Base-by-base conservation (phyloP, 2,888 invertebrate species). In the Malacosoma neustria region DNA sequence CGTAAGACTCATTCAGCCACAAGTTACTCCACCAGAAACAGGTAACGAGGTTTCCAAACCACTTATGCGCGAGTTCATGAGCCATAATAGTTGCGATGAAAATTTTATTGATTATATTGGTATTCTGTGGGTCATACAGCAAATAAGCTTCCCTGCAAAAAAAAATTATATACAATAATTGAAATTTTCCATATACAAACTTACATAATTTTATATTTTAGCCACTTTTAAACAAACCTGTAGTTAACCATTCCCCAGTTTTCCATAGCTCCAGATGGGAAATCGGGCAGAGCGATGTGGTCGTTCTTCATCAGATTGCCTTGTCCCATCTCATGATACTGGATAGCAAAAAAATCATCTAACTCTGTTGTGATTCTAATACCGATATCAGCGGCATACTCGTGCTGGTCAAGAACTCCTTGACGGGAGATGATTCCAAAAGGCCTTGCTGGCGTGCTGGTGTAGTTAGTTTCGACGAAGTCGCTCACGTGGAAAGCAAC, bases 201-300 rank as follows among this genome's bases (percentile, higher is more conserved):
- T n/a, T n/a, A n/a, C n/a, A n/a, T n/a, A n/a, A n/a, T n/a, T n/a
- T n/a, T n/a, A n/a, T n/a, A n/a, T n/a, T n/a, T n/a, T n/a, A n/a
- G n/a, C n/a, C n/a, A n/a, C n/a, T n/a, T n/a, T n/a, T n/a, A n/a
- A n/a, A n/a, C 11, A 39, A 65, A 90, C 90, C 89, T 89, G 81
- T 93, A 95, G 13, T 93, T 93, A 3, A 93, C 89, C 61, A 94
- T 87, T 41, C 94, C 95, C 93, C 94, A 94, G 68, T 95, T 94
- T 68, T 94, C 94, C 94, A 94, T 94, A 47, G 94, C 94, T 48
- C 92, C 92, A 47, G 92, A 90, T 6, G 90, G 87, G 67, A 94
- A 93, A 61, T 94, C 93, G 6, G 94, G 92, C 36, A 95, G 84
- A 11, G 93, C 93, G 22, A 93, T 91, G 46, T 93, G 90, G 54